Evolutionary conservation across 2,888 invertebrate species (phyloP).

Genomic region (Plebejus anna): DNA sequence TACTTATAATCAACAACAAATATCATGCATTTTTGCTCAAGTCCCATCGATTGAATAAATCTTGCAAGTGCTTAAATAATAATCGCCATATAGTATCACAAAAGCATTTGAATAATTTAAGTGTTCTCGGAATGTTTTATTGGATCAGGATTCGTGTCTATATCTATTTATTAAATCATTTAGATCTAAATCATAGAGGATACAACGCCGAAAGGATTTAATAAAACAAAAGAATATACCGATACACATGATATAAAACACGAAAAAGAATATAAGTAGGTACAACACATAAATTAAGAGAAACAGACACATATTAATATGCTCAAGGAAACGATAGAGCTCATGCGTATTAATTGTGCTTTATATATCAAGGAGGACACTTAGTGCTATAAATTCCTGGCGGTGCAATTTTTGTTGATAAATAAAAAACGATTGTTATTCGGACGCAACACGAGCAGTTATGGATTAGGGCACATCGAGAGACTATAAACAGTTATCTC

Average conservation of each 20-base stretch:
- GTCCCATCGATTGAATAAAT: not conserved
- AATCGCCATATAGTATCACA: slow-evolving; percentile 1
- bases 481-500: slow-evolving; percentile 56
- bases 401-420: slow-evolving; percentile 56
- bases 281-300: slow-evolving; percentile 40
- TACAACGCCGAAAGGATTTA: slow-evolving; percentile 28
- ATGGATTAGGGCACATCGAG: slow-evolving; percentile 60
- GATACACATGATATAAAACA: slow-evolving; percentile 38
- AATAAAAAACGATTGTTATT: slow-evolving; percentile 49
- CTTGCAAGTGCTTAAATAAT: slow-evolving; percentile 1
- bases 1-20: not conserved
- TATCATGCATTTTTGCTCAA: slow-evolving; percentile 6
- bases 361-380: slow-evolving; percentile 58
- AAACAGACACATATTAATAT: slow-evolving; percentile 27
- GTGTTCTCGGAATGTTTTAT: not conserved
- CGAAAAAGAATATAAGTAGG: slow-evolving; percentile 38
- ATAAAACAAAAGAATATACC: slow-evolving; percentile 32
- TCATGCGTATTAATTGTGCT: slow-evolving; percentile 65
- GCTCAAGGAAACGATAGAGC: slow-evolving; percentile 49
- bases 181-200: slow-evolving; percentile 14
- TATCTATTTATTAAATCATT: slow-evolving; percentile 15
- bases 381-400: slow-evolving; percentile 68
- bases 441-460: slow-evolving; percentile 50
- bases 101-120: not conserved
- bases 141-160: slow-evolving; percentile 10